Base-by-base conservation (phyloP, 2,888 invertebrate genomes). In the Auanema freiburgensis region DNA sequence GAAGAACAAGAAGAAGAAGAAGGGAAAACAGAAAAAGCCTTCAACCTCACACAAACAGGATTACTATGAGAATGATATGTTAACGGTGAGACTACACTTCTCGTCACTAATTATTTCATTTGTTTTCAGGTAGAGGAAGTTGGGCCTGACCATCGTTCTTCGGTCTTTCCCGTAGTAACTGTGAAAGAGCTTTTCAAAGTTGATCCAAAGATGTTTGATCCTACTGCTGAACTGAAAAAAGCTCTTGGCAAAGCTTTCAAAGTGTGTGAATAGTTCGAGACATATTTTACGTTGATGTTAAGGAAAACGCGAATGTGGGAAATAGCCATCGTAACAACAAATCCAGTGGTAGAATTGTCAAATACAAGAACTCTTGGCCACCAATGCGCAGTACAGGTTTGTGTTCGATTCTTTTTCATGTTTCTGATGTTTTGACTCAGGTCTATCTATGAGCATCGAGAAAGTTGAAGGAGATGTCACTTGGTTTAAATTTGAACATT, bases 241-340 rank as follows among this genome's bases (percentile, higher is more conserved):
- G 50, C 68, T 46, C 61, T 80, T 18, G 78, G 78, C 10, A 73
- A 72, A 57, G 65, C 74, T 1, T 76, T 78, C 54, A 69, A 67
- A 55, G 64, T 67, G 25, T 23, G 52, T 23, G 10, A 16, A 46
- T 8, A 16, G 8, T 11, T 41, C 8, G 18, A 21, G 1, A 51
- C 1, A 0, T 1, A 33, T 53, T 33, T 8, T 23, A n/a, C 24
- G 2, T 10, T 1, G 25, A 53, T 16, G 14, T 11, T 53, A 24
- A 23, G 53, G 12, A 18, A 24, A 25, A 23, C 50, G 50, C 12
- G 11, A 50, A 11, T 50, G 50, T 43, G 6, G 21, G 24, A 33
- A 57, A n/a, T n/a, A 16, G 18, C 1, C 57, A 12, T 18, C 24
- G 10, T 18, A 16, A 57, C 6, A 57, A 44, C n/a, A 56, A 60